These are phyloP conservation scores for Ornithoptera alexandrae DNA, from an alignment of 2,888 invertebrate species.

Conservation along the genomic window DNA sequence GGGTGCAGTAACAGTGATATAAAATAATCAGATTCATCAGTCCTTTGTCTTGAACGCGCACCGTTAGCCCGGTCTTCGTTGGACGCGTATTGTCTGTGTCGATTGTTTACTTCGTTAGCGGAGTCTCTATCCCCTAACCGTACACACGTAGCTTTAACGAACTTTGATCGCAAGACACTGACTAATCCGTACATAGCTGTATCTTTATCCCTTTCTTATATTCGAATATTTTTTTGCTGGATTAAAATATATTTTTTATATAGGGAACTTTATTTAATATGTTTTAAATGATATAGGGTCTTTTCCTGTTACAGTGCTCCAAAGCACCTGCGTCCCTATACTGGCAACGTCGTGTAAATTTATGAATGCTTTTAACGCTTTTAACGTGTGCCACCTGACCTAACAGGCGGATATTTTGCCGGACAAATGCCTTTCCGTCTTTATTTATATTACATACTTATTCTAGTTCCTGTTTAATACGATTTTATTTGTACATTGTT, in stretches of 20 bases:
- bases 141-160: constrained; percentile 52
- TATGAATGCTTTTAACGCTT: constrained; percentile 75
- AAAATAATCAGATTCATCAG: constrained; percentile 70
- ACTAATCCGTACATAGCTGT: background rate
- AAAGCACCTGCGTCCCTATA: constrained; percentile 67
- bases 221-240: background rate
- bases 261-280: constrained; percentile 15
- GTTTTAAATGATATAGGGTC: constrained; percentile 52
- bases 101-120: constrained; percentile 77
- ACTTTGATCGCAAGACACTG: constrained; percentile 51
- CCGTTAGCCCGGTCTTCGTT: constrained; percentile 52
- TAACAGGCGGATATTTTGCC: constrained; percentile 64
- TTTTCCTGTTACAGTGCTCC: constrained; percentile 49
- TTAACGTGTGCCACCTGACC: constrained; percentile 77
- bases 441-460: constrained; percentile 65
- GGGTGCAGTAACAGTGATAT: constrained; percentile 49
- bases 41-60: constrained; percentile 61
- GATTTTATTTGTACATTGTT: background rate
- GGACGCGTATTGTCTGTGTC: constrained; percentile 64
- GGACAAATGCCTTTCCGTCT: constrained; percentile 64
- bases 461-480: constrained; percentile 36
- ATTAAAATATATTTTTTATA: constrained; percentile 32
- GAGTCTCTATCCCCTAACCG: constrained; percentile 56
- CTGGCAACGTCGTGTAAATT: constrained; percentile 67
- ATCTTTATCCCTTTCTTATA: background rate